Base-by-base conservation (phyloP, 2,113 vertebrate species). In the Neogale vison region DNA sequence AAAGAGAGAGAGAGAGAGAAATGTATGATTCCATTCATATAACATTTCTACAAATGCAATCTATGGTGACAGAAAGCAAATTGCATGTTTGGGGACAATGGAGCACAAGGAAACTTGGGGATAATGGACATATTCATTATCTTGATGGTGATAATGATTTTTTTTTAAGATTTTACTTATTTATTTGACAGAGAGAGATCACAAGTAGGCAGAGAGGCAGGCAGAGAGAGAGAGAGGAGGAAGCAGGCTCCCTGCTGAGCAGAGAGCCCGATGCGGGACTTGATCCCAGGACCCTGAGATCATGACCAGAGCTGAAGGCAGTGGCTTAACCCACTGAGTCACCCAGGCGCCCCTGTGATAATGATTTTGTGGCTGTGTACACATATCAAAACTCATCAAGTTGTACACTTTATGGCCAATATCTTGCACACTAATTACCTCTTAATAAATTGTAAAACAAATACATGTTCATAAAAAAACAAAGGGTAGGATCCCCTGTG, bases 1-100 rank as follows among this genome's bases (percentile, higher is more conserved):
- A n/a, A 69, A 67, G 20, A 13, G 17, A 69, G 18, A 69, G 34
- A 67, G 9, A 63, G 86, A 85, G 15, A 87, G 50, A 34, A 82
- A 20, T 7, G 4, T 39, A 69, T 61, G 24, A 63, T 85, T 88
- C 71, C 5, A 3, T 39, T 74, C 45, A 7, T 72, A 74, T 20
- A 50, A 63, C 93, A 93, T 74, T 95, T 50, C 76, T 86, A 34
- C 45, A 86, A 95, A 89, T 63, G 50, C 26, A 77, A 65, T 69
- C 23, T 72, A 21, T 29, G 34, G 36, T 76, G 4, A 77, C 3
- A 42, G 67, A 82, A 95, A 69, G n/a, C 17, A 61, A 77, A 39
- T 29, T 55, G 12, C 0, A 0, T 85, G 23, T 86, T n/a, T 74
- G 55, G 8, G 52, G 31, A 36, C 50, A 31, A 24, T 36, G 6